phyloP scores from a whole-genome alignment of 1,140 invertebrate species.

The Temnothorax nylanderi region DNA sequence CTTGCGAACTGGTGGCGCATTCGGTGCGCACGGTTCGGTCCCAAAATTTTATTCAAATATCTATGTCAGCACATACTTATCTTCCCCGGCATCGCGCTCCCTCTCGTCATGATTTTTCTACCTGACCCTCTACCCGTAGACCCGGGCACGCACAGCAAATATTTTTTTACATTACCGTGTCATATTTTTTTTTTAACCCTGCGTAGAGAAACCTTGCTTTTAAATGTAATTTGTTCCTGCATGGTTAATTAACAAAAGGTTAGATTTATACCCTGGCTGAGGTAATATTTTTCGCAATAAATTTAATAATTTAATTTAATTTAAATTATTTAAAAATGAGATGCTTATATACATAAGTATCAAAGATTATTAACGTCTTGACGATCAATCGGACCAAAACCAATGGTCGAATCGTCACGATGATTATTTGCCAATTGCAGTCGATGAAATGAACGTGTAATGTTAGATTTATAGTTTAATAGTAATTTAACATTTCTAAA shows the following conservation, averaged over 20 bases:
- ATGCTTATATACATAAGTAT: too few relatives aligned
- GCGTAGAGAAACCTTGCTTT: background rate
- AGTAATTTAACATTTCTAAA: background rate
- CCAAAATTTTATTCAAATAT: conserved; percentile 58
- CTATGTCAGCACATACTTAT: conserved; percentile 56
- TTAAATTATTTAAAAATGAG: too few relatives aligned
- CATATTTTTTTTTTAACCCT: background rate
- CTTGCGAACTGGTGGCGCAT: conserved; percentile 33
- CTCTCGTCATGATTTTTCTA: conserved; percentile 3
- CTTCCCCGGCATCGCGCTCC: background rate
- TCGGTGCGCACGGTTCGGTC: conserved; percentile 3
- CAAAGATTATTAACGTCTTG: too few relatives aligned
- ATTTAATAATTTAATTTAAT: too few relatives aligned
- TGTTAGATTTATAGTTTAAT: background rate
- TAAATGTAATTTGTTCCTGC: background rate
- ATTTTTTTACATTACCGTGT: conserved; percentile 23
- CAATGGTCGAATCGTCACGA: too few relatives aligned
- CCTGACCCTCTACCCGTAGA: background rate
- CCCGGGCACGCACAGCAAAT: conserved; percentile 24
- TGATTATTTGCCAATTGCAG: too few relatives aligned
- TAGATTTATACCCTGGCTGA: background rate
- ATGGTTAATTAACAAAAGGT: background rate
- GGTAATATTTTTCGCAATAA: too few relatives aligned
- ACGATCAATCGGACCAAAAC: too few relatives aligned
- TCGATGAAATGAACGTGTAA: too few relatives aligned